Evolutionary conservation across 2,797 vertebrate species (phyloP).

Genomic region (Lacerta agilis): DNA sequence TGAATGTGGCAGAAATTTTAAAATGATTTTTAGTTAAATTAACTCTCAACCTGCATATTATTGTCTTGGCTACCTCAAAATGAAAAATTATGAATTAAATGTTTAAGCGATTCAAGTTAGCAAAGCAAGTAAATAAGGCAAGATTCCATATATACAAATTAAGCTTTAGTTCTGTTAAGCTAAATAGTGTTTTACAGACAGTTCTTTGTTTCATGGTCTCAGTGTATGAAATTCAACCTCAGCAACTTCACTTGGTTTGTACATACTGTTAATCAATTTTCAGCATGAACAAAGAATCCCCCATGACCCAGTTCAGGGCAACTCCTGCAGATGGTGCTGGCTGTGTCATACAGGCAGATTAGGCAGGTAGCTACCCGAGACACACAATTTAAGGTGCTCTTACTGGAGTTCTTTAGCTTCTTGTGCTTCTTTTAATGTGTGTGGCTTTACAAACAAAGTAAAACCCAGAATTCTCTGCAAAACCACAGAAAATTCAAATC

Average conservation of each 20-base stretch:
- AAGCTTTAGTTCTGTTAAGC: neutral
- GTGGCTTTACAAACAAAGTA: neutral
- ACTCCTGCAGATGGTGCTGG: no score
- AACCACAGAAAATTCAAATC: neutral
- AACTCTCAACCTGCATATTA: neutral
- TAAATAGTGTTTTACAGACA: neutral
- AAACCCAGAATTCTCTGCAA: neutral
- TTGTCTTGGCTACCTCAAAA: neutral
- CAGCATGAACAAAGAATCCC: no score
- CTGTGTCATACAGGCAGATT: no score
- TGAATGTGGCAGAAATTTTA: no score
- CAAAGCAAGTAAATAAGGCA: neutral
- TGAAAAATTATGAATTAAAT: neutral
- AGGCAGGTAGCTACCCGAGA: no score
- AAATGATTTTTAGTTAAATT: neutral
- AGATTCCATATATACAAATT: neutral
- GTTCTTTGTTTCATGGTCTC: neutral
- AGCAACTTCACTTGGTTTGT: neutral
- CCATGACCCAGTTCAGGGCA: no score
- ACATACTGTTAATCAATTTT: neutral
- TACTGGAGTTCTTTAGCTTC: neutral
- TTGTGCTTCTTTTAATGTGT: neutral
- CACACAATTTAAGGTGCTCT: no score
- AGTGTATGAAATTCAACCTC: neutral
- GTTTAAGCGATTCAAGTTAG: neutral